phyloP scores from a whole-genome alignment of 2,113 vertebrate species.

The Orthochromis indermauri region DNA sequence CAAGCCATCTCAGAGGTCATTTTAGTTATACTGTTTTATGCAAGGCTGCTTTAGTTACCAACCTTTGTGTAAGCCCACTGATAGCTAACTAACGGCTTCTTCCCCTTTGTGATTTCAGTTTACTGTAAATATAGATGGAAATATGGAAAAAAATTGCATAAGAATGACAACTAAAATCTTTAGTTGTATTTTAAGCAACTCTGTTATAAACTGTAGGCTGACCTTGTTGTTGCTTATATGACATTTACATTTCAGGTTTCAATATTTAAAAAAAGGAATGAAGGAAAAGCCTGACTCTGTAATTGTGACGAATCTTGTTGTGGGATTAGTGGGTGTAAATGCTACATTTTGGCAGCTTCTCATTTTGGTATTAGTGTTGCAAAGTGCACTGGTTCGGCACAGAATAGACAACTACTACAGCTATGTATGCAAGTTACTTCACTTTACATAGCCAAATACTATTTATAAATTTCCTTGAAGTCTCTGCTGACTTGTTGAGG shows the following conservation, averaged over 20 bases:
- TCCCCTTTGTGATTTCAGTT: not conserved
- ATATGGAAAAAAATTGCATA: not conserved
- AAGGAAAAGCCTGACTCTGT: not conserved
- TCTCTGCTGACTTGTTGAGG: not conserved
- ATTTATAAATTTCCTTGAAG: not conserved
- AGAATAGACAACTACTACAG: not conserved
- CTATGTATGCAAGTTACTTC: not conserved
- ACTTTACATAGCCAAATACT: not conserved
- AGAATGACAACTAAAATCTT: not conserved
- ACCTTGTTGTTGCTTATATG: not conserved
- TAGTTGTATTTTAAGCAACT: not conserved
- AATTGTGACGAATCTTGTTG: not conserved
- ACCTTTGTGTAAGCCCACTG: not conserved
- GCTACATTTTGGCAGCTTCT: not conserved
- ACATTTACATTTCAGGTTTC: not conserved
- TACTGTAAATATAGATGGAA: not conserved
- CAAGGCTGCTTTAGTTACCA: not conserved
- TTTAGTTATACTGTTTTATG: not conserved
- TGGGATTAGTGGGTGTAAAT: not conserved
- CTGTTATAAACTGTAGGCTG: not conserved
- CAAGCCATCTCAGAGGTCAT: accelerated
- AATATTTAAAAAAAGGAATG: not conserved
- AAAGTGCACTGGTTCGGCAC: not conserved
- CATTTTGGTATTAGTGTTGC: not conserved
- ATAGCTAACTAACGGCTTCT: not conserved